Base-by-base conservation (phyloP, 2,888 invertebrate genomes). In the Drosophila parthenogenetica region DNA sequence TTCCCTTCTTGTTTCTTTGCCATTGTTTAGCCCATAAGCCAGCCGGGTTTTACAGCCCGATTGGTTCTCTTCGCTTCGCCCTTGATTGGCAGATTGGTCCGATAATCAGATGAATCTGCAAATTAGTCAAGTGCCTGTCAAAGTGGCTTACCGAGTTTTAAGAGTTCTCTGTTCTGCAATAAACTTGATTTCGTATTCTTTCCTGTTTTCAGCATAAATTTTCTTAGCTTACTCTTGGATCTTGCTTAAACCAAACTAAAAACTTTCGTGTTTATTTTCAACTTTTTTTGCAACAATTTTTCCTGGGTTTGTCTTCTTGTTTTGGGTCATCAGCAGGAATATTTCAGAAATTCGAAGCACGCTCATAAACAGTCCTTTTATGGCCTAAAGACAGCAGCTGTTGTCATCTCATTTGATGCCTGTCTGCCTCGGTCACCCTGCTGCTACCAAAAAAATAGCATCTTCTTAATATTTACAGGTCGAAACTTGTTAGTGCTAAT, bases 331-430 rank as follows among this genome's bases (percentile, higher is more conserved):
- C 40, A 61, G 53, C 57, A 43, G 5, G 25, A 40, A 39, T 49
- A 54, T 59, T 77, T 77, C 37, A 42, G 51, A 69, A 61, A 81
- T 87, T 73, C 65, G 22, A 42, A 59, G 50, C 82, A 73, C 67
- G 74, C 65, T 67, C 82, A 73, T 87, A 85, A 87, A 83, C 88
- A 85, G 68, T 68, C 63, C 50, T 69, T 86, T 83, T 75, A 85
- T 87, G 73, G 71, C 61, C 67, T 55, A 62, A 65, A 67, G 51
- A 45, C 49, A 66, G 70, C 88, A 70, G 77, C 66, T 87, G 85
- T 67, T 78, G 71, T 62, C 55, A 45, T 32, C 64, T 68, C 57
- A 49, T 54, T 54, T 45, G 13, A 32, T 32, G 32, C 32, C 10
- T 7, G 16, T 17, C 13, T 29, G 8, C 35, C n/a, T n/a, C n/a